These are phyloP conservation scores for Onychostoma macrolepis DNA, from an alignment of 2,113 vertebrate species.

Conservation along the genomic window DNA sequence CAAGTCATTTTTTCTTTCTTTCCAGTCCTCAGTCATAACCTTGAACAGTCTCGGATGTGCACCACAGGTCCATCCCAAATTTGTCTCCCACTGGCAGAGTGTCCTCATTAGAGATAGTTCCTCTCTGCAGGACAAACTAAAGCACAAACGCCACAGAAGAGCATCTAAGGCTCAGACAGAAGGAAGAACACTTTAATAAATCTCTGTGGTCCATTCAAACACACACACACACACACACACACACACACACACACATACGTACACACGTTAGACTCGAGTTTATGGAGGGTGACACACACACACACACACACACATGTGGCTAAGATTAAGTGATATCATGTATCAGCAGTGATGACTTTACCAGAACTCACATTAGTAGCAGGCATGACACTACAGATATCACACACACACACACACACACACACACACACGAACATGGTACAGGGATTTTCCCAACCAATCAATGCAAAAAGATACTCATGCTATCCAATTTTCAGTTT, in stretches of 20 bases:
- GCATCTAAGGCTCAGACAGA: slow-evolving; percentile 27
- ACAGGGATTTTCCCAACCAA: slow-evolving; percentile 23
- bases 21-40: slow-evolving; percentile 13
- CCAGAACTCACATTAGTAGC: slow-evolving; percentile 52
- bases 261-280: slow-evolving; percentile 32
- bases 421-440: not conserved
- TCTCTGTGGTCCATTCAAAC: slow-evolving; percentile 16
- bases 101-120: slow-evolving; percentile 38
- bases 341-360: slow-evolving; percentile 52
- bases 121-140: slow-evolving; percentile 15
- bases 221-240: slow-evolving; percentile 23
- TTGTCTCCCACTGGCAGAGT: not conserved
- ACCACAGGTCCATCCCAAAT: slow-evolving; percentile 8
- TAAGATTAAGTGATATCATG: slow-evolving; percentile 47
- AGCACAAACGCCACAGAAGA: slow-evolving; percentile 8
- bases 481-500: slow-evolving; percentile 11
- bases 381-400: slow-evolving; percentile 35
- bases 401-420: slow-evolving; percentile 33
- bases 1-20: not conserved
- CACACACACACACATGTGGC: slow-evolving; percentile 27
- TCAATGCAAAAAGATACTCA: slow-evolving; percentile 23
- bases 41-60: not conserved
- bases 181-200: slow-evolving; percentile 42
- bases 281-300: slow-evolving; percentile 38
- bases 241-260: not conserved